These are phyloP conservation scores for Colletes collaris DNA, from an alignment of 2,888 invertebrate species.

Conservation along the genomic window DNA sequence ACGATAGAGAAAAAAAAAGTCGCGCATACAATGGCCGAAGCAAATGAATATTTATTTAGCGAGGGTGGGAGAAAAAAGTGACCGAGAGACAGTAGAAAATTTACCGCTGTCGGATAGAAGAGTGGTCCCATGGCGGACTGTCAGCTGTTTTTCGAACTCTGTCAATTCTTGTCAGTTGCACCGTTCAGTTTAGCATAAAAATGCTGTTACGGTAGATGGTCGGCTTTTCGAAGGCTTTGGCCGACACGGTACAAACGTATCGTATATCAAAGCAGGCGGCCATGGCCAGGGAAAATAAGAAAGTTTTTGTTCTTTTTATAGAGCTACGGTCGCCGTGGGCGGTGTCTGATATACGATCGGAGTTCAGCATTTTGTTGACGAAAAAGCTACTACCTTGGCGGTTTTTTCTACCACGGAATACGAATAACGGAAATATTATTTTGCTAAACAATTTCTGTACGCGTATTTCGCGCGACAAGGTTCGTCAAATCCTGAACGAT, in stretches of 20 bases:
- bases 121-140: constrained; percentile 68
- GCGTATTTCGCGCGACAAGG: too few species aligned
- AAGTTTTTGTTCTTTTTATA: constrained; percentile 72
- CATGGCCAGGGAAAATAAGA: constrained; percentile 70
- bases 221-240: constrained; percentile 73
- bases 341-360: constrained; percentile 70
- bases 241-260: constrained; percentile 76
- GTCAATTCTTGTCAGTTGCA: constrained; percentile 76
- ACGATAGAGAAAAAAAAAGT: constrained; percentile 12
- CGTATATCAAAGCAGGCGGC: constrained; percentile 77
- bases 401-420: constrained; percentile 57
- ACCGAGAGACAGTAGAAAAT: constrained; percentile 60
- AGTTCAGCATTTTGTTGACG: constrained; percentile 69
- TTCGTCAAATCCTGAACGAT: too few species aligned
- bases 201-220: constrained; percentile 72
- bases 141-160: constrained; percentile 77
- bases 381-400: constrained; percentile 66
- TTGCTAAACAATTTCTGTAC: too few species aligned
- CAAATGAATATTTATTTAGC: constrained; percentile 46
- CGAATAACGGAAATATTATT: constrained; percentile 30
- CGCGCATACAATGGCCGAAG: constrained; percentile 11
- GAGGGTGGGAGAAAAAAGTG: constrained; percentile 33
- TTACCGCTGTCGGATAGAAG: constrained; percentile 64
- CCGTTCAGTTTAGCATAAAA: constrained; percentile 75
- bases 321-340: constrained; percentile 66